phyloP scores from a whole-genome alignment of 2,113 vertebrate species.

The Danionella cerebrum region DNA sequence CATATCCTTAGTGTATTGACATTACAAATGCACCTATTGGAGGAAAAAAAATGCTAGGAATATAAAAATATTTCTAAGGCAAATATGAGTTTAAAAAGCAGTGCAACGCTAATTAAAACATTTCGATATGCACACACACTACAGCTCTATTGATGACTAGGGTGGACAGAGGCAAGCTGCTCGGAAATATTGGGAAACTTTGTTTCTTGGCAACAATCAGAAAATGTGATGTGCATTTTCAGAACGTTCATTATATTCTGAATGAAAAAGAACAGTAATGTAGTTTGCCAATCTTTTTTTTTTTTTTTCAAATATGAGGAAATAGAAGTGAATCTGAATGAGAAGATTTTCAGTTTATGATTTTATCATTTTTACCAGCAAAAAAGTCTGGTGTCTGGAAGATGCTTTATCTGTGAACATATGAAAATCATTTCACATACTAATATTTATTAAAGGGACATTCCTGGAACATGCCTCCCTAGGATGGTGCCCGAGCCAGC shows the following conservation, averaged over 20 bases:
- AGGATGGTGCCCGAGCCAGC: too few relatives aligned
- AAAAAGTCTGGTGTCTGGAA: too few relatives aligned
- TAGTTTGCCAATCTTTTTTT: background rate
- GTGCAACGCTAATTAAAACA: background rate
- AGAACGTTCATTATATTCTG: background rate
- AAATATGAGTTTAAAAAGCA: background rate
- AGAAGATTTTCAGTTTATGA: background rate
- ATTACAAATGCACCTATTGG: background rate
- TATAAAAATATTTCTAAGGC: background rate
- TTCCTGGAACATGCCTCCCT: too few relatives aligned
- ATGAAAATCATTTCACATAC: too few relatives aligned
- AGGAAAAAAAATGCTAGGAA: too few relatives aligned
- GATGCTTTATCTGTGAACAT: too few relatives aligned
- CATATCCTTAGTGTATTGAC: background rate
- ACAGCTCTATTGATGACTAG: background rate
- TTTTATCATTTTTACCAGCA: too few relatives aligned
- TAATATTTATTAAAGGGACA: too few relatives aligned
- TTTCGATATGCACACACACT: background rate
- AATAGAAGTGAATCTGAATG: background rate
- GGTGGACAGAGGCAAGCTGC: background rate
- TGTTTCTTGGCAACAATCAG: conserved; percentile 4
- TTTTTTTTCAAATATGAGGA: background rate
- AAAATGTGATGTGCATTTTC: background rate
- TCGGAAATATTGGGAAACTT: background rate
- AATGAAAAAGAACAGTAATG: background rate